Evolutionary conservation across 2,888 invertebrate species (phyloP), one percentile per base, ranked within the genome.

Genomic region (Parnassius smintheus): DNA sequence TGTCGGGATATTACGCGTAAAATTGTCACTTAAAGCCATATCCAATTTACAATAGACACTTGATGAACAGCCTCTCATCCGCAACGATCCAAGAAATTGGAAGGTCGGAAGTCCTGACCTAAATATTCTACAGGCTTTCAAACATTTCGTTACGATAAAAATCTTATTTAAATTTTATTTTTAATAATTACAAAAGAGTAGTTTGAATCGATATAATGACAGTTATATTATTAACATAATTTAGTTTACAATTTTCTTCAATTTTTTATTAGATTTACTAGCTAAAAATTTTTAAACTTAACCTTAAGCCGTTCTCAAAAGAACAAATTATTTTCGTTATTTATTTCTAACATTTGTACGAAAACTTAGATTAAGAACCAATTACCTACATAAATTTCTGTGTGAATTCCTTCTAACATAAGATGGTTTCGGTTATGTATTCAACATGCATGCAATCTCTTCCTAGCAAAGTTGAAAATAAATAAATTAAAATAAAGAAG

Each of bases 321-420:
- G 35, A 10, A 9, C 18, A 25, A 18, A 18, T 18, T 18, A 18
- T 18, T 18, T 18, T 54, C 41, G 11, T 25, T 53, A 79, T 77
- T 77, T 80, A 75, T 78, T 82, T 80, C 80, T 76, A 77, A 79
- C 78, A 75, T 85, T 81, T 82, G 82, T 81, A 79, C 79, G 82
- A 76, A 83, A 84, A 85, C 82, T 84, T 82, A 83, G 84, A 82
- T 84, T 83, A 72, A 75, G 72, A 83, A 78, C 75, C 80, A 82
- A 88, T 88, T 86, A 83, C 18, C 18, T 18, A 18, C 75, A 75
- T 75, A 86, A 85, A 77, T 86, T 86, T 73, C 70, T 64, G 68
- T 70, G 70, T 71, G 76, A 81, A 81, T 79, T 76, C 72, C 72
- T 46, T 42, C 66, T 74, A 71, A 70, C 74, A 78, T 82, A 83